Conservation (phyloP, 2,888 invertebrate genomes). For the Listrodromus nycthemerus region DNA sequence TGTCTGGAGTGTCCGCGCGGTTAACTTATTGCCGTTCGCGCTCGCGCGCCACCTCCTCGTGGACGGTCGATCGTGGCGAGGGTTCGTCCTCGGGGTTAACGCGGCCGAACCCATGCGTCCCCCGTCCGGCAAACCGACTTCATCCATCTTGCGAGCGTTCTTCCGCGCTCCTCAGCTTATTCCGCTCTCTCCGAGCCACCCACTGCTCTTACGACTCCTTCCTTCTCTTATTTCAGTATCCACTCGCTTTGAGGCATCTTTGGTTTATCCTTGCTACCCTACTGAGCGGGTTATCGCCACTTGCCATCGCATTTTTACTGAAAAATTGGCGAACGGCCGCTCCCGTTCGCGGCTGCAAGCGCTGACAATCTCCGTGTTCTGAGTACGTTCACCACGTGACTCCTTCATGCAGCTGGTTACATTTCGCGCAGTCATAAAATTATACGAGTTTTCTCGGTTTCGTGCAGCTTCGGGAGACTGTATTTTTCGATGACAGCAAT, state of each 20-base stretch:
- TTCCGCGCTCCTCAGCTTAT: slow-evolving; percentile 51
- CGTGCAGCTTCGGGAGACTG: background rate
- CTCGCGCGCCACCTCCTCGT: slow-evolving; percentile 61
- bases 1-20: slow-evolving; percentile 69
- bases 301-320: slow-evolving; percentile 51
- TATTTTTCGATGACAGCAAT: slow-evolving; percentile 34
- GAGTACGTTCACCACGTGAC: slow-evolving; percentile 39
- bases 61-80: slow-evolving; percentile 47
- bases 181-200: slow-evolving; percentile 42
- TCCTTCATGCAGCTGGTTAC: slow-evolving; percentile 17
- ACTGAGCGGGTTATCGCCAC: slow-evolving; percentile 22
- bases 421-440: slow-evolving; percentile 54
- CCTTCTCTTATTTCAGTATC: slow-evolving; percentile 10
- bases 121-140: slow-evolving; percentile 52
- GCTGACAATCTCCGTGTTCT: slow-evolving; percentile 29
- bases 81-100: slow-evolving; percentile 45
- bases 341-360: slow-evolving; percentile 17
- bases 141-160: slow-evolving; percentile 63
- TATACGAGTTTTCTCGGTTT: slow-evolving; percentile 42
- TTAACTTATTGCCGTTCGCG: slow-evolving; percentile 74
- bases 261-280: background rate
- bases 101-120: slow-evolving; percentile 10
- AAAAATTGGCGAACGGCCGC: slow-evolving; percentile 55
- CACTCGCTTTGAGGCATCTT: slow-evolving; percentile 9
- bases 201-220: slow-evolving; percentile 26